Base-by-base conservation (phyloP, 2,797 vertebrate species). In the Cheirogaleus major region DNA sequence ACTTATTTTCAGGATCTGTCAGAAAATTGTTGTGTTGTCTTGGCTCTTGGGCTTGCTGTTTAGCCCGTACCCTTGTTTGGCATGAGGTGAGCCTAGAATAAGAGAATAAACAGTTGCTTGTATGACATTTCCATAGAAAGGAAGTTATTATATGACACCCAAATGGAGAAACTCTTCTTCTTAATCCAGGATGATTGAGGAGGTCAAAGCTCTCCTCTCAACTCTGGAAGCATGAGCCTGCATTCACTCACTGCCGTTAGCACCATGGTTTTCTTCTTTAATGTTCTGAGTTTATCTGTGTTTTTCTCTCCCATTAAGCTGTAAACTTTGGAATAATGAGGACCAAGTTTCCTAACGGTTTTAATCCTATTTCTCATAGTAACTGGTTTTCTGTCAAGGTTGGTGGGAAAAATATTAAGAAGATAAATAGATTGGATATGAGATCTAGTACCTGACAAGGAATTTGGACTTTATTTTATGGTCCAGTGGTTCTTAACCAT, bases 1-100 rank as follows among this genome's bases (percentile, higher is more conserved):
- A 79, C 41, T 95, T 94, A 79, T 91, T 96, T 97, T 93, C 57
- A 80, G 81, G 59, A 61, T 79, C 83, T 95, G 97, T 70, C 82
- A 91, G 91, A 89, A 95, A 96, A 96, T 67, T 87, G 89, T 89
- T 73, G 80, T 27, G 89, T 52, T 75, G 69, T 79, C 75, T 93
- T 89, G 91, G 73, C 67, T 86, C 55, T 69, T 91, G 69, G 69
- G 79, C 22, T 10, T 69, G 59, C 80, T 38, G 45, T 91, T 85
- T 43, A 61, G 80, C 48, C 76, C 85, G 82, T 57, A 63, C 59
- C 78, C 73, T 83, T 95, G 72, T 88, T 87, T 91, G 94, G 81
- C 57, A 87, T 79, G 92, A 92, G 95, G 90, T 76, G 22, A 78
- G 72, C 70, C 61, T 48, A 57, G 41, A 69, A 89, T 83, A 48